A percentile compares a stretch with the other conserved stretches of the same genome.
Conservation (phyloP, 2,113 vertebrate species). For the Petrocephalus zakoni region DNA sequence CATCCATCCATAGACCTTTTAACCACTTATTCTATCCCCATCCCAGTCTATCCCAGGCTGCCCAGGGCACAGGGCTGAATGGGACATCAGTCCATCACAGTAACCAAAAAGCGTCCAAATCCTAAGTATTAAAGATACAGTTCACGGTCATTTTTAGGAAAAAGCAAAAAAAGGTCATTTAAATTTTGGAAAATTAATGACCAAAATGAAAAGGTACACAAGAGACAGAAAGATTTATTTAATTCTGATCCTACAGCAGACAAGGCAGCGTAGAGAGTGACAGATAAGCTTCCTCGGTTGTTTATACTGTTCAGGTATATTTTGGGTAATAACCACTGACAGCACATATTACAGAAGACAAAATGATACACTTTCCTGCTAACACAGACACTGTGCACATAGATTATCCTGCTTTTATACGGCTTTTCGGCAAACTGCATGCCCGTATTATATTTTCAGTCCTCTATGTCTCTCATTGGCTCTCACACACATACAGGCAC, state of each 20-base stretch:
- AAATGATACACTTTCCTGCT: neutral
- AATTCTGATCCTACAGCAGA: neutral
- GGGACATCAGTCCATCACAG: neutral
- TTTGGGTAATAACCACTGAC: neutral
- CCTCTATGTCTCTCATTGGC: neutral
- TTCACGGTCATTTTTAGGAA: neutral
- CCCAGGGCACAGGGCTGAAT: neutral
- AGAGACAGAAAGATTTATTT: constrained; percentile 10
- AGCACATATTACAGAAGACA: neutral
- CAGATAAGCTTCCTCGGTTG: neutral
- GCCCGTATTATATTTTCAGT: neutral
- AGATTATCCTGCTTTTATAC: neutral
- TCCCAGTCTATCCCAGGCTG: neutral
- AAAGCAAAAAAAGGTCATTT: neutral
- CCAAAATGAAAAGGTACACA: neutral
- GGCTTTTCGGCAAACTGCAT: neutral
- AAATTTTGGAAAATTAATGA: neutral
- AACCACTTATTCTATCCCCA: neutral
- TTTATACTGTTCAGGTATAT: neutral
- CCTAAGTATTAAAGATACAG: neutral
- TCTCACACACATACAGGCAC: neutral
- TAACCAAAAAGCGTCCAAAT: neutral
- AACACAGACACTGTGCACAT: neutral
- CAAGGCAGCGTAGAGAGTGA: neutral
- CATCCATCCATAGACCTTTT: neutral